phyloP scores from a whole-genome alignment of 2,113 vertebrate genomes.

The Nothocercus julius region DNA sequence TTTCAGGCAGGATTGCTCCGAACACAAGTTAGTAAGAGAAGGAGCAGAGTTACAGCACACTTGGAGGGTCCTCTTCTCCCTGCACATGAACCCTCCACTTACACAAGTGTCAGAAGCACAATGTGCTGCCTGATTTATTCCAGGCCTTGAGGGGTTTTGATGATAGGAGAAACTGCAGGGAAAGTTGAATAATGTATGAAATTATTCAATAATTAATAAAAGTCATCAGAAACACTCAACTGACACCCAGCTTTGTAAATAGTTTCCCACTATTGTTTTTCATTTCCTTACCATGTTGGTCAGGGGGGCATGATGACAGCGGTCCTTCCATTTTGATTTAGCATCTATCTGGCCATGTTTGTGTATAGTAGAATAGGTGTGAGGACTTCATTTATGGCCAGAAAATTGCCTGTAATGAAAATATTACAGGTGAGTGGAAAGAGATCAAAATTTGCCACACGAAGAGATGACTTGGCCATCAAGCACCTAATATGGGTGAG shows the following conservation, averaged over 20 bases:
- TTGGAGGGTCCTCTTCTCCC: background rate
- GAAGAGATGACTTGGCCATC: background rate
- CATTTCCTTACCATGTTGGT: background rate
- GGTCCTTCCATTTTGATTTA: background rate
- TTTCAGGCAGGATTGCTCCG: background rate
- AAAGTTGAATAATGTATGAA: slow-evolving; percentile 21
- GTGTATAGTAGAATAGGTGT: background rate
- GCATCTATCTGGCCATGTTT: background rate
- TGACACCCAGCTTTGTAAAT: background rate
- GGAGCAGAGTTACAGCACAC: background rate
- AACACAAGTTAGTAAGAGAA: background rate
- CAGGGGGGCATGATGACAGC: background rate
- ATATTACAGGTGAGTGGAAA: background rate
- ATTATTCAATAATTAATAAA: slow-evolving; percentile 38
- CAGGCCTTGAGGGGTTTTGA: background rate
- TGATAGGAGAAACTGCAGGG: background rate
- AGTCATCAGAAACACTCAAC: background rate
- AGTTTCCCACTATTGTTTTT: background rate
- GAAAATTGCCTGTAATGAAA: background rate
- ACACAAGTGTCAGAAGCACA: background rate
- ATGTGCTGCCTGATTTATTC: background rate
- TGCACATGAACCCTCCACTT: background rate
- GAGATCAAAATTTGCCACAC: background rate
- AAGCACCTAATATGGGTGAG: background rate
- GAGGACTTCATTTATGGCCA: background rate